phyloP scores from a whole-genome alignment of 1,140 invertebrate genomes.

The Acyrthosiphon pisum region DNA sequence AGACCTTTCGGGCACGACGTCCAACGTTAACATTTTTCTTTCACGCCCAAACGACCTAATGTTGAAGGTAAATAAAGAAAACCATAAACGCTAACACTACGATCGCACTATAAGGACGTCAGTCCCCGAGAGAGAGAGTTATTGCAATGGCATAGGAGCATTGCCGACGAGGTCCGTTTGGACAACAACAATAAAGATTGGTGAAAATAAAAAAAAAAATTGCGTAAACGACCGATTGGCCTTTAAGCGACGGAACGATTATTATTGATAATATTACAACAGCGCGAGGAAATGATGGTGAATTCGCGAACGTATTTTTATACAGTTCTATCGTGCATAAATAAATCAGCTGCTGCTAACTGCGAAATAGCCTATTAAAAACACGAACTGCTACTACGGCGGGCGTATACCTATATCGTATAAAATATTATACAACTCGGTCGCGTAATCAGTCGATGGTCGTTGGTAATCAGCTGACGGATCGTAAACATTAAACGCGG shows the following conservation, averaged over 20 bases:
- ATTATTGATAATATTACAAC: not conserved
- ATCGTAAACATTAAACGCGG: constrained; percentile 43
- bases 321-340: not conserved
- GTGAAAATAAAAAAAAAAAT: not conserved
- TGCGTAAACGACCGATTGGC: not conserved
- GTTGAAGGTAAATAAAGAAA: not conserved
- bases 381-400: too few relatives aligned
- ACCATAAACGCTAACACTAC: not conserved
- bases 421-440: not conserved
- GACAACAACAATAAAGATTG: not conserved
- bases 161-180: not conserved
- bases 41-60: not conserved
- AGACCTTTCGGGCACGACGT: constrained; percentile 93
- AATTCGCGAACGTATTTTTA: constrained; percentile 7
- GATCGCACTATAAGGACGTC: not conserved
- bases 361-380: constrained; percentile 54
- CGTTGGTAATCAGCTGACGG: constrained; percentile 40
- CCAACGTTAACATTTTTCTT: constrained; percentile 87
- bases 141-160: not conserved
- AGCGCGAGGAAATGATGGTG: not conserved
- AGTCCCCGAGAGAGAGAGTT: not conserved
- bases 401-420: not conserved
- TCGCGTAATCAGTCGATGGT: not conserved
- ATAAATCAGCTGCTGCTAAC: constrained; percentile 55
- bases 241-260: not conserved